Evolutionary conservation across 2,797 vertebrate species (phyloP), one percentile per base, ranked within the genome.

Genomic region (Remorina albescens): DNA sequence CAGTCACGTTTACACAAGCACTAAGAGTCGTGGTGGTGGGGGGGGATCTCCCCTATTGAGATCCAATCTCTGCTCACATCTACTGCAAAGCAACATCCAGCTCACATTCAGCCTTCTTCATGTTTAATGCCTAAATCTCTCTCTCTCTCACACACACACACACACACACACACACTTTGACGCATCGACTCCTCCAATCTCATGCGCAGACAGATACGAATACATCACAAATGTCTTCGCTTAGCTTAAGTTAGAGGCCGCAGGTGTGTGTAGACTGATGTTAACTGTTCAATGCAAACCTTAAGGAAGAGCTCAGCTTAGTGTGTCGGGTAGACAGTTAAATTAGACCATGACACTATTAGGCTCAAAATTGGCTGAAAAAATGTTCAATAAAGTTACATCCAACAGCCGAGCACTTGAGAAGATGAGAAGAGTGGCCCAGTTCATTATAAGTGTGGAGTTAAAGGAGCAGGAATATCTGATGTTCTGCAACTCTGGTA

Each of bases 391-490:
- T 81, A 51, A 75, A 76, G 63, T 67, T 21, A 19, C 34, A 78
- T 78, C 34, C 54, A 67, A 57, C 1, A 2, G 60, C 25, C 47
- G 57, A 44, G 78, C 26, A 73, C 42, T 54, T 63, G 7, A 42
- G 76, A 80, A 42, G 76, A 80, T 53, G 81, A 78, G 67, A 69
- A 8, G 64, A 62, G 42, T 74, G 70, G 15, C 56, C 19, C 34
- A 50, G 39, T 86, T 80, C 84, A 84, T 84, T 82, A 56, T 59
- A 71, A 70, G 66, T 54, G 59, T 58, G 19, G 49, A 62, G 83
- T 86, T 88, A 87, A 88, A 88, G 59, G 75, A 85, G 56, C 64
- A 42, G 66, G 71, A 76, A 82, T 69, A 69, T 70, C 80, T 76
- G 60, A 83, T 76, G 70, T 83, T 82, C 80, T 78, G 78, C 82